Percentiles rank a stretch among this genome's conserved stretches.
Conservation (phyloP, 2,113 vertebrate species). For the Nematolebias whitei region DNA sequence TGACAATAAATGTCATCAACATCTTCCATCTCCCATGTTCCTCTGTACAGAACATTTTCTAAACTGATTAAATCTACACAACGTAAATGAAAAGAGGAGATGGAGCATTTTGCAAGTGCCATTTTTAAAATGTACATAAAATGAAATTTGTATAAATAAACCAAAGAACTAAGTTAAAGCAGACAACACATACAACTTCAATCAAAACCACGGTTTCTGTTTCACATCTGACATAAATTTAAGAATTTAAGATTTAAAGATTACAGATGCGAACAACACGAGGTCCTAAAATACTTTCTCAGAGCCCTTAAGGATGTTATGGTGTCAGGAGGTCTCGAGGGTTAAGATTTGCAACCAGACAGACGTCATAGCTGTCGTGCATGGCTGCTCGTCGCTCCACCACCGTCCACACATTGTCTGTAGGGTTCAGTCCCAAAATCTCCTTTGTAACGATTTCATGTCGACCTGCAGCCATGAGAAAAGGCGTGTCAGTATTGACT, state of each 20-base stretch:
- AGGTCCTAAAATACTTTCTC: constrained; percentile 19
- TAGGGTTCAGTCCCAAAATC: constrained; percentile 87
- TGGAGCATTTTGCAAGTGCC: no score
- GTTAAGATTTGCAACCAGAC: constrained; percentile 90
- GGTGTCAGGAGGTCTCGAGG: constrained; percentile 88
- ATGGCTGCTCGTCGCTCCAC: constrained; percentile 85
- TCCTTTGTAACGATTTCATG: constrained; percentile 92
- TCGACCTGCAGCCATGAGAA: constrained; percentile 80
- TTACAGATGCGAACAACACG: neutral
- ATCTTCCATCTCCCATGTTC: neutral
- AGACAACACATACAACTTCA: no score
- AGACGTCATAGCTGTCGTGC: constrained; percentile 91
- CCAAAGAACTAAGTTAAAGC: no score
- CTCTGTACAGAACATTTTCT: neutral
- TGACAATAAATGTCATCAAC: no score
- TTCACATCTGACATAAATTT: no score
- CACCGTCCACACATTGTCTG: constrained; percentile 90
- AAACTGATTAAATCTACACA: neutral
- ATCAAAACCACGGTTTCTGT: no score
- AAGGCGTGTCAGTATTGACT: constrained; percentile 5
- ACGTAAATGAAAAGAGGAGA: neutral
- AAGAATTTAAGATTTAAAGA: neutral
- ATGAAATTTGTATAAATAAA: no score
- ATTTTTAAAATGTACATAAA: no score
- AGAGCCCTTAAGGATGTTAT: constrained; percentile 64